Evolutionary conservation across 2,797 vertebrate genomes (phyloP).

Genomic region (Eospalax fontanierii): DNA sequence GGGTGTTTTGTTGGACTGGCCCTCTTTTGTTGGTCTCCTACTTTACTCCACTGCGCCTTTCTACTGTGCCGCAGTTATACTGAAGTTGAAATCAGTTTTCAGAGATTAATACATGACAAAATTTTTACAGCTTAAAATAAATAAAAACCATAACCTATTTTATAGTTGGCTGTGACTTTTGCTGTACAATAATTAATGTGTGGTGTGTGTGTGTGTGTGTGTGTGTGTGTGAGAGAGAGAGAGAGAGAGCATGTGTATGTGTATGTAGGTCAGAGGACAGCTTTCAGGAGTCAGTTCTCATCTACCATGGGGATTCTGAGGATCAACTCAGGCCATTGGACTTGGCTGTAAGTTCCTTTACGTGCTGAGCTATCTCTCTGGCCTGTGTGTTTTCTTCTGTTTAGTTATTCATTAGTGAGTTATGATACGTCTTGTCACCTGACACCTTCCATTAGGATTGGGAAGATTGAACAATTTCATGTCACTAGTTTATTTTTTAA

Average conservation of each 20-base stretch:
- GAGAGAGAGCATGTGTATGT: too few species aligned
- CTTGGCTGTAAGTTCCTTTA: not conserved
- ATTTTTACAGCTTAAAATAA: conserved; percentile 58
- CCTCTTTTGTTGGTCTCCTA: not conserved
- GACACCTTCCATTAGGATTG: not conserved
- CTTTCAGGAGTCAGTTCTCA: not conserved
- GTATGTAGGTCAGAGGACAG: not conserved
- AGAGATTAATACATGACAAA: conserved; percentile 46
- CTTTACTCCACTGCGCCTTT: conserved; percentile 16
- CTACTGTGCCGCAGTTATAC: not conserved
- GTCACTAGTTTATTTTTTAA: conserved; percentile 55
- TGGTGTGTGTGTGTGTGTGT: not conserved
- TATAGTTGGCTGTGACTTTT: not conserved
- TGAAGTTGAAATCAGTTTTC: conserved; percentile 17
- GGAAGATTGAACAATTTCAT: conserved; percentile 39
- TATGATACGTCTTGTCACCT: not conserved
- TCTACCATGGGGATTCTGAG: too few species aligned
- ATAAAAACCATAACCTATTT: conserved; percentile 15
- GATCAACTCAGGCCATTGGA: not conserved
- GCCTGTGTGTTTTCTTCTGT: not conserved
- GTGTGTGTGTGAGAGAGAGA: too few species aligned
- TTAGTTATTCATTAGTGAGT: not conserved
- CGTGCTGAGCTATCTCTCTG: not conserved
- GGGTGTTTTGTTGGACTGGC: not conserved
- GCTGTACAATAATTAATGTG: not conserved